phyloP scores from a whole-genome alignment of 1,140 invertebrate genomes.

The Lanistes nyassanus region DNA sequence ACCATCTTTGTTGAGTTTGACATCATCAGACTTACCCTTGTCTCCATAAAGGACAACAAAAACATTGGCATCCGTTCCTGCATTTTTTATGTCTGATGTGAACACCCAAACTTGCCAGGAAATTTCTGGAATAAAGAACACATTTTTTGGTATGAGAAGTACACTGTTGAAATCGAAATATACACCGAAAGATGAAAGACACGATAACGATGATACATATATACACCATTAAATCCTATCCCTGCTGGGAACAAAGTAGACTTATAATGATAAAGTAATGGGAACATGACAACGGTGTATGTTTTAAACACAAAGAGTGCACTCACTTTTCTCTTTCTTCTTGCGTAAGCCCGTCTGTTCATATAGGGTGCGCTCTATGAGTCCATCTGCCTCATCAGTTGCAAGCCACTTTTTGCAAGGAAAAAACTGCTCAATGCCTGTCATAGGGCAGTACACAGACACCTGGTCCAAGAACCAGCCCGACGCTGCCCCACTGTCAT shows the following conservation, averaged over 20 bases:
- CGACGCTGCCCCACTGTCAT: constrained; percentile 59
- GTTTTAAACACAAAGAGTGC: background rate
- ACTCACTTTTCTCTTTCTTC: constrained; percentile 60
- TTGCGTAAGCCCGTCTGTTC: constrained; percentile 58
- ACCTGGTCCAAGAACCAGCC: constrained; percentile 65
- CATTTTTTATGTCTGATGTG: constrained; percentile 57
- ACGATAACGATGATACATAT: background rate
- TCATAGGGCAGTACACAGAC: constrained; percentile 58
- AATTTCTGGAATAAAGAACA: constrained; percentile 47
- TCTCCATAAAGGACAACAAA: constrained; percentile 61
- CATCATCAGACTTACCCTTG: constrained; percentile 64
- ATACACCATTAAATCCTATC: no score
- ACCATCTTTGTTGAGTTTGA: constrained; percentile 57
- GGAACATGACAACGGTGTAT: no score
- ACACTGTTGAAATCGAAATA: background rate
- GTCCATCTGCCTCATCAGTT: constrained; percentile 60
- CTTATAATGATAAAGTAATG: no score
- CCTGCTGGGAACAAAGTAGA: no score
- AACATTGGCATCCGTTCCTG: constrained; percentile 65
- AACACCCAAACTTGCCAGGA: constrained; percentile 62
- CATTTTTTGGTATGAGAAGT: constrained; percentile 2
- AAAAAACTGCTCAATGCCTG: constrained; percentile 66
- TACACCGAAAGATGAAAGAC: background rate
- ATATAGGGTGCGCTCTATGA: constrained; percentile 61
- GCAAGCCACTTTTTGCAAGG: constrained; percentile 64